phyloP scores from a whole-genome alignment of 2,888 invertebrate genomes.

The Sialis lutaria region DNA sequence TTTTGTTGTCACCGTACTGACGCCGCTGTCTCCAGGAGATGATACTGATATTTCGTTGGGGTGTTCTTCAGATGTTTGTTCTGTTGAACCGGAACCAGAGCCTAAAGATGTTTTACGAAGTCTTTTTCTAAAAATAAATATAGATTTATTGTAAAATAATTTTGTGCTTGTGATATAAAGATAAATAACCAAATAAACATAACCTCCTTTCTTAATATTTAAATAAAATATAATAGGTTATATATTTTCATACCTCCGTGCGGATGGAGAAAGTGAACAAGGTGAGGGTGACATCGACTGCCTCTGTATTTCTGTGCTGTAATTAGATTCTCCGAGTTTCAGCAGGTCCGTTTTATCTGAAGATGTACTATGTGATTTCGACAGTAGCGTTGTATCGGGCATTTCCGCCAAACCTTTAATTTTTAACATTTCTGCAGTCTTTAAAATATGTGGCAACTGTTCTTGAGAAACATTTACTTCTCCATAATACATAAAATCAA shows the following conservation, averaged over 20 bases:
- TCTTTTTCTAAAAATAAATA: conserved; percentile 33
- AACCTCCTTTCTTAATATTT: background rate
- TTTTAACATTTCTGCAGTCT: conserved; percentile 75
- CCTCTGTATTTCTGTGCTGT: conserved; percentile 33
- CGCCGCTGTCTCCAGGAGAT: conserved; percentile 25
- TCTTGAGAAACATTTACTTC: conserved; percentile 85
- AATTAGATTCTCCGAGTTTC: conserved; percentile 36
- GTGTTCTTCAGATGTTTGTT: conserved; percentile 31
- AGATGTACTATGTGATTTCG: conserved; percentile 47
- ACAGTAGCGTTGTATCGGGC: conserved; percentile 58
- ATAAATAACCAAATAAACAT: background rate
- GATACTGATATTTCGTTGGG: conserved; percentile 26
- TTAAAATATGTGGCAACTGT: conserved; percentile 57
- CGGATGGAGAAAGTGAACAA: conserved; percentile 32
- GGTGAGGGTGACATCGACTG: conserved; percentile 48
- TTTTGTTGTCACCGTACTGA: conserved; percentile 8
- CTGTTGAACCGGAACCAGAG: conserved; percentile 32
- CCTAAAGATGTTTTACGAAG: conserved; percentile 49
- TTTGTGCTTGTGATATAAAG: background rate
- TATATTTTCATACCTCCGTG: conserved; percentile 18
- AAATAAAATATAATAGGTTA: conserved; percentile 2
- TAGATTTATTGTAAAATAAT: background rate
- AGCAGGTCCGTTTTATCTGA: conserved; percentile 31
- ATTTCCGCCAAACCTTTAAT: conserved; percentile 80
- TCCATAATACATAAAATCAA: conserved; percentile 85